phyloP scores from a whole-genome alignment of 1,140 invertebrate species.

The Drosophila leontia region DNA sequence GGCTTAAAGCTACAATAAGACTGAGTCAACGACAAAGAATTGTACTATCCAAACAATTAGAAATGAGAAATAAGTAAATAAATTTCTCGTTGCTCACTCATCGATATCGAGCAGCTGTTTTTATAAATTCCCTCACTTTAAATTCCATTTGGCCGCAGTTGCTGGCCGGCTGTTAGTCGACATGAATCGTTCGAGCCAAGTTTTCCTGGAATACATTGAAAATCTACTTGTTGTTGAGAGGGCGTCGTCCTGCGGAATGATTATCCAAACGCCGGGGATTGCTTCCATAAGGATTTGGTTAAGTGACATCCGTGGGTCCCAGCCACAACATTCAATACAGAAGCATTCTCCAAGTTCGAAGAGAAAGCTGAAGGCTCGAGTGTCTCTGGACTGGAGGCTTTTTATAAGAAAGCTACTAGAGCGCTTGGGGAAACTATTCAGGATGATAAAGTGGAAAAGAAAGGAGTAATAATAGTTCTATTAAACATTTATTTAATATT shows the following conservation, averaged over 20 bases:
- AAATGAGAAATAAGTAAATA: neutral
- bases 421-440: neutral
- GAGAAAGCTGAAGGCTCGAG: neutral
- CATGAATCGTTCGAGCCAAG: slow-evolving; percentile 59
- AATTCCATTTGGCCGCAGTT: slow-evolving; percentile 24
- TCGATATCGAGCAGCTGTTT: slow-evolving; percentile 10
- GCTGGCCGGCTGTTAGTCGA: neutral
- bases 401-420: slow-evolving; percentile 7
- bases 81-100: neutral
- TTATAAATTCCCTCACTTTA: slow-evolving; percentile 4
- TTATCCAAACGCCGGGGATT: slow-evolving; percentile 16
- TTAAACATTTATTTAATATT: too few relatives aligned
- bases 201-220: slow-evolving; percentile 60
- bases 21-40: neutral
- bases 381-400: slow-evolving; percentile 3
- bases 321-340: neutral
- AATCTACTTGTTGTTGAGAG: slow-evolving; percentile 36
- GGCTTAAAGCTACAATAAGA: neutral
- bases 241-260: neutral
- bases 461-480: neutral
- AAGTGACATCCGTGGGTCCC: slow-evolving; percentile 4
- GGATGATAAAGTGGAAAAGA: slow-evolving; percentile 1
- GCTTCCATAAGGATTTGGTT: slow-evolving; percentile 47
- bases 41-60: slow-evolving; percentile 6
- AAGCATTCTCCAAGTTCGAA: slow-evolving; percentile 1